A percentile compares a stretch with the other conserved stretches of the same genome.
phyloP scores from a whole-genome alignment of 2,113 vertebrate species.

The rabbit (Oryctolagus cuniculus) region mOryCun1.1 NC_091436.1:149073001-149073500 shows the following conservation, averaged over 20 bases:
- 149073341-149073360: neutral
- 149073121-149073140: fast-evolving
- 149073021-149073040: neutral
- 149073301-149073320: neutral
- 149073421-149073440: neutral
- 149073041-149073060: neutral
- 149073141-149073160: neutral
- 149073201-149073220: neutral
- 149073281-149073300: neutral
- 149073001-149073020: neutral
- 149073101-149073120: neutral
- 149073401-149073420: neutral
- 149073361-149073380: neutral
- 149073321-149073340: neutral
- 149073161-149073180: fast-evolving
- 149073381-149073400: neutral
- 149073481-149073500: neutral
- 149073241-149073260: neutral
- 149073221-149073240: neutral
- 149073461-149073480: neutral
- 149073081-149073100: neutral
- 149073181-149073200: neutral
- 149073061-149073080: neutral
- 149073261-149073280: neutral
- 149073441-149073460: neutral